Conservation (phyloP, 1,140 invertebrate genomes). For the Goniozus legneri region DNA sequence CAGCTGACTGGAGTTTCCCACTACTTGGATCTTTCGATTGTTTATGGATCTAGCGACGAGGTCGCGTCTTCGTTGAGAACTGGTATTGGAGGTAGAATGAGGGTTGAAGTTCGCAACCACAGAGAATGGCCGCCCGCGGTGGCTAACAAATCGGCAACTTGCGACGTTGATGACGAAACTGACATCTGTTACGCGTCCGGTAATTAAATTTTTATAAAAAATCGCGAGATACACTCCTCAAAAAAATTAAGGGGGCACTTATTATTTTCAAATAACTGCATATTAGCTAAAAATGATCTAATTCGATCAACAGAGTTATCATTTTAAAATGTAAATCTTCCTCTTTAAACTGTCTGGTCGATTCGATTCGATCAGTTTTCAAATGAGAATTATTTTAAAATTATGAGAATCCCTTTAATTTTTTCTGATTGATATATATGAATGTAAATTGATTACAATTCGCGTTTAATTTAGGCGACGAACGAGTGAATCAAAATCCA, state of each 20-base stretch:
- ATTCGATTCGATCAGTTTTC: too few species aligned
- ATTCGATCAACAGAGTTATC: too few species aligned
- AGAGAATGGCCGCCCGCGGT: constrained; percentile 69
- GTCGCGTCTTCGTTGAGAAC: constrained; percentile 64
- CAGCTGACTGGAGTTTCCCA: constrained; percentile 79
- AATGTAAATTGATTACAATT: not conserved
- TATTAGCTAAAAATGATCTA: too few species aligned
- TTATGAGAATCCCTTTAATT: too few species aligned
- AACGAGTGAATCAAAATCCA: constrained; percentile 82
- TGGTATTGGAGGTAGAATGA: constrained; percentile 63
- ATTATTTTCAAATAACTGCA: too few species aligned
- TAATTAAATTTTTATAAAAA: constrained; percentile 37
- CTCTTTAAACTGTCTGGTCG: too few species aligned
- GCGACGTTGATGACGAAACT: constrained; percentile 49
- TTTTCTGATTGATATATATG: too few species aligned
- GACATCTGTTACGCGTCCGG: constrained; percentile 71
- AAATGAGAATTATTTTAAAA: too few species aligned
- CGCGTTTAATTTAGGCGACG: constrained; percentile 65
- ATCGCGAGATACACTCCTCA: too few species aligned
- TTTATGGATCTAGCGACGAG: constrained; percentile 74
- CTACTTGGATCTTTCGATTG: constrained; percentile 78
- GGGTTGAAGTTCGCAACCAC: constrained; percentile 61
- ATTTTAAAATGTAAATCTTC: too few species aligned
- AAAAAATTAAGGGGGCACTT: too few species aligned
- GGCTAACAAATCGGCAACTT: constrained; percentile 62